These are phyloP conservation scores for Eristalis arbustorum DNA, from an alignment of 2,888 invertebrate species.

Conservation along the genomic window DNA sequence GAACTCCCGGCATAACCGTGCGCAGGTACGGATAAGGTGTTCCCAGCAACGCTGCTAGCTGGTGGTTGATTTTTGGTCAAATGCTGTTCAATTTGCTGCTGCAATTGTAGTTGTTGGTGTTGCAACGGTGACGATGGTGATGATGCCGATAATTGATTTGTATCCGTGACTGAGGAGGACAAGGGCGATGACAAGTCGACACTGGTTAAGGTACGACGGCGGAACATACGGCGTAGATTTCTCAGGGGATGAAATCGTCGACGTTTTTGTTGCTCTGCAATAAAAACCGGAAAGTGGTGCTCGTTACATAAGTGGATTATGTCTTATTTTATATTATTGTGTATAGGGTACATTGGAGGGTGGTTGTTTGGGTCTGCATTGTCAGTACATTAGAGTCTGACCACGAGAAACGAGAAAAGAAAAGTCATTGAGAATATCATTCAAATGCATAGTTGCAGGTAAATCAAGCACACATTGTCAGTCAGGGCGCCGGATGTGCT, in stretches of 20 bases:
- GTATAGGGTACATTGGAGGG: neutral
- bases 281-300: constrained; percentile 36
- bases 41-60: constrained; percentile 52
- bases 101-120: constrained; percentile 74
- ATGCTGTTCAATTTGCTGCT: constrained; percentile 60
- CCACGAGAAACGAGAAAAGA: neutral
- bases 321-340: neutral
- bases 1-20: constrained; percentile 63
- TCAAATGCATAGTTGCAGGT: neutral
- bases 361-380: neutral
- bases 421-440: neutral
- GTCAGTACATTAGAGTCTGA: neutral
- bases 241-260: constrained; percentile 80
- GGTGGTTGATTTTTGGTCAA: constrained; percentile 60
- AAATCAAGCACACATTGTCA: neutral
- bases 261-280: constrained; percentile 78
- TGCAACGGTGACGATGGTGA: constrained; percentile 76
- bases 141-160: constrained; percentile 73
- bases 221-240: constrained; percentile 80
- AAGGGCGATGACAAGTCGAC: constrained; percentile 69
- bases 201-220: constrained; percentile 79
- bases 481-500: neutral
- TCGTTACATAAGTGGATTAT: neutral
- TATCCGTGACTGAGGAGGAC: constrained; percentile 51
- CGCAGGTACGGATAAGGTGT: constrained; percentile 67